Percentiles rank a stretch among this genome's conserved stretches.
Evolutionary conservation across 64 coral and sea anemone species (phyloP).

Genomic region (Montipora capricornis): DNA sequence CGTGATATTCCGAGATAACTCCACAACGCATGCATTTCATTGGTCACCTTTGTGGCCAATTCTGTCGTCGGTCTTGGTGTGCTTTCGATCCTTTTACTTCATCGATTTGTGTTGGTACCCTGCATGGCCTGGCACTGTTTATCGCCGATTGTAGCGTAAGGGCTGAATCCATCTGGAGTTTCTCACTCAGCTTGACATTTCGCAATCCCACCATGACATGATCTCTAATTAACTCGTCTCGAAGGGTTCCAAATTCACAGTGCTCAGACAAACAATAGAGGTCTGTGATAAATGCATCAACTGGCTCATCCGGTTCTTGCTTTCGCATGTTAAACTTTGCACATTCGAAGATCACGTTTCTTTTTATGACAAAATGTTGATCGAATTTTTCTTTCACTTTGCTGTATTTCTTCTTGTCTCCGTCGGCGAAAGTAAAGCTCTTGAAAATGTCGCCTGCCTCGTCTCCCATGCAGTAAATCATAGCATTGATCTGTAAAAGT

Average conservation of each 20-base stretch:
- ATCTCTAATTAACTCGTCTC: not conserved
- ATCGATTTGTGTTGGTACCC: too few relatives aligned
- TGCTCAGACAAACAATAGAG: not conserved
- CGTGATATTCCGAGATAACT: not conserved
- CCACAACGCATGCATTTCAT: too few relatives aligned
- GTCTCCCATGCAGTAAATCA: slow-evolving; percentile 32
- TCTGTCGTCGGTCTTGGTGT: too few relatives aligned
- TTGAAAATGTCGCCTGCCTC: not conserved
- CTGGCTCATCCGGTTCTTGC: not conserved
- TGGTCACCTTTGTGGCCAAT: too few relatives aligned
- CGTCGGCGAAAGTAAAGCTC: not conserved
- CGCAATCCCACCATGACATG: not conserved
- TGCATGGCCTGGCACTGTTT: too few relatives aligned
- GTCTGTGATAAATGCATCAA: slow-evolving; percentile 13
- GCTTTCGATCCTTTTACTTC: too few relatives aligned
- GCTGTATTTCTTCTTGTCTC: not conserved
- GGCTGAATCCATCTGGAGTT: not conserved
- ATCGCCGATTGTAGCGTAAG: too few relatives aligned
- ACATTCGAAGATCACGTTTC: too few relatives aligned
- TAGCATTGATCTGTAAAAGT: not conserved
- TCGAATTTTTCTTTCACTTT: too few relatives aligned
- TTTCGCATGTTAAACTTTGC: too few relatives aligned
- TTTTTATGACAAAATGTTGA: too few relatives aligned
- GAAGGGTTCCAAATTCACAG: not conserved
- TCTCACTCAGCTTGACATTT: not conserved